These are phyloP conservation scores for Leucopsar rothschildi DNA, from an alignment of 2,113 vertebrate species.

Conservation along the genomic window DNA sequence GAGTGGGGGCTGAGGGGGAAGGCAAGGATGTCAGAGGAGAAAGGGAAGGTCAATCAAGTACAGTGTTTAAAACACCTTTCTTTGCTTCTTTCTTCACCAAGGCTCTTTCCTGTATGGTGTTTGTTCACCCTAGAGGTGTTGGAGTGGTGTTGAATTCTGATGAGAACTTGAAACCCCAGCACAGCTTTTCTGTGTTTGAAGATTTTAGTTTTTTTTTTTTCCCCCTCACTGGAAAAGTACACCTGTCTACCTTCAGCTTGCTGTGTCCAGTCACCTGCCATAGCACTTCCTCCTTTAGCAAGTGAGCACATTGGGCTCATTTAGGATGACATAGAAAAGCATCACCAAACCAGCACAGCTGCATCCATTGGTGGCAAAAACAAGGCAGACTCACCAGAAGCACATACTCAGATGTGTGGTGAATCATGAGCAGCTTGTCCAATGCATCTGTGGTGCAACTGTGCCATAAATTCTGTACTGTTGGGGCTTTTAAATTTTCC, in stretches of 20 bases:
- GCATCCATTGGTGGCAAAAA: background rate
- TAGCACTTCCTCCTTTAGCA: background rate
- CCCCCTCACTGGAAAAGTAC: background rate
- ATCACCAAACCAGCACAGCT: background rate
- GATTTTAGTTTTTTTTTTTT: background rate
- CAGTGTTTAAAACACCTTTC: background rate
- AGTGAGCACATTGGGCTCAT: background rate
- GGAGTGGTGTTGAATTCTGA: background rate
- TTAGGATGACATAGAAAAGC: background rate
- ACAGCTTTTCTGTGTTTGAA: background rate
- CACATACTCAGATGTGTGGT: accelerated
- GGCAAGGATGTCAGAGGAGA: background rate
- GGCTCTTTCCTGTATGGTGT: background rate
- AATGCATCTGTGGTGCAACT: background rate
- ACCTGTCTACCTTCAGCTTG: background rate
- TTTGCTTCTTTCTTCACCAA: background rate
- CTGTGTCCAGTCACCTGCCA: background rate
- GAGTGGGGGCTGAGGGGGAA: background rate
- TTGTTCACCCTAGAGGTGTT: background rate
- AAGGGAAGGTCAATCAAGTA: background rate
- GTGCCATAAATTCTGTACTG: background rate
- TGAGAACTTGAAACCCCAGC: background rate
- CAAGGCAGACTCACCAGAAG: background rate
- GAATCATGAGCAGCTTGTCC: background rate
- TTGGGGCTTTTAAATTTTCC: background rate